A percentile compares a stretch with the other conserved stretches of the same genome.
Evolutionary conservation across 2,797 vertebrate species (phyloP).

Genomic region (Chelonia mydas): DNA sequence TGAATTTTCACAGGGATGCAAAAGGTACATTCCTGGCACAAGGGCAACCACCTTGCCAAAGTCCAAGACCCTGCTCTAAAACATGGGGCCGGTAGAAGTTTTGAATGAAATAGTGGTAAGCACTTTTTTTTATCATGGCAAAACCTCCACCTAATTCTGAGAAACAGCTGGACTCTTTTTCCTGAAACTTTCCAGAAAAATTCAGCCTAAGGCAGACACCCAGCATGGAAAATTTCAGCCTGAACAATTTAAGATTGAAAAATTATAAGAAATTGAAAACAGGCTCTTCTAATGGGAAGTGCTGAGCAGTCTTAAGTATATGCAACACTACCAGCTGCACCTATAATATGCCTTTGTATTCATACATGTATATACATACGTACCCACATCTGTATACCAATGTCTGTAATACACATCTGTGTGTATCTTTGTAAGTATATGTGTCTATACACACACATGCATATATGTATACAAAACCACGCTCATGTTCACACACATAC

Average conservation of each 20-base stretch:
- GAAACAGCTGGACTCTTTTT: background rate
- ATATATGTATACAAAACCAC: fast-evolving
- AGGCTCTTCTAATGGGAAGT: background rate
- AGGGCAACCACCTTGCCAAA: background rate
- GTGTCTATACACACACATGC: background rate
- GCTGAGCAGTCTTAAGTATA: background rate
- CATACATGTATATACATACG: fast-evolving
- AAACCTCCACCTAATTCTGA: background rate
- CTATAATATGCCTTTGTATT: background rate
- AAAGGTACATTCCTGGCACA: background rate
- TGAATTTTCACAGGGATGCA: background rate
- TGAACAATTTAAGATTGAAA: background rate
- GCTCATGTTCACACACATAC: background rate
- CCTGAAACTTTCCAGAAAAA: background rate
- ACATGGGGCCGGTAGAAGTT: background rate
- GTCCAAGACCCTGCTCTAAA: background rate
- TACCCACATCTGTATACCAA: fast-evolving
- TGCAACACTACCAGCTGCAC: background rate
- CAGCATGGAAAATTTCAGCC: background rate
- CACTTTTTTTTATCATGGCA: background rate
- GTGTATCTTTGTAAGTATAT: fast-evolving
- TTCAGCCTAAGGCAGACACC: background rate
- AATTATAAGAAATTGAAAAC: background rate
- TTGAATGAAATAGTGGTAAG: background rate
- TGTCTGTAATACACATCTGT: background rate